These are phyloP conservation scores for Umimayanthus kanabou DNA, from an alignment of 92 coral and sea anemone genomes.

Conservation along the genomic window DNA sequence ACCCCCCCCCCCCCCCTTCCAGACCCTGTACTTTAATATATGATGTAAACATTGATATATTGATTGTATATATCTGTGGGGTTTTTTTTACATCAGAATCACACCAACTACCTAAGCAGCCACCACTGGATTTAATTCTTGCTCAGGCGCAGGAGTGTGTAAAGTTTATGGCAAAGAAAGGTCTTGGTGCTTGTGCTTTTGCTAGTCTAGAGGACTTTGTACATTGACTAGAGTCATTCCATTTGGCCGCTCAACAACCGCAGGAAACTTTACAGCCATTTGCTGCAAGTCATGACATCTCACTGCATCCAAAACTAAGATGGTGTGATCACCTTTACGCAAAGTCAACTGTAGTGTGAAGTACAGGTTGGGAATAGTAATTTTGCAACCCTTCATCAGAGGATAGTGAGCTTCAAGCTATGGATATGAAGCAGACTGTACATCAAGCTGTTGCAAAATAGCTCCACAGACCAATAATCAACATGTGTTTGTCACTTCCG, in stretches of 20 bases:
- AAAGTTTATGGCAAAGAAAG: conserved; percentile 87
- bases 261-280: neutral
- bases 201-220: conserved; percentile 94
- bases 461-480: neutral
- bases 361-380: neutral
- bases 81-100: conserved; percentile 68
- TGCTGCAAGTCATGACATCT: neutral
- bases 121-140: conserved; percentile 91
- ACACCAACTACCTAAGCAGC: conserved; percentile 92
- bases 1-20: no score
- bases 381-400: neutral
- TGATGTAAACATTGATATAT: neutral
- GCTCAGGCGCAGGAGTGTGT: conserved; percentile 95
- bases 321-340: neutral
- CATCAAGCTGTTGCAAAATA: neutral
- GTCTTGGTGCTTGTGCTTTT: conserved; percentile 98
- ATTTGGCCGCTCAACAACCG: neutral
- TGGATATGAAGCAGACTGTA: neutral
- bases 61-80: neutral
- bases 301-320: neutral
- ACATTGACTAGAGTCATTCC: conserved; percentile 24
- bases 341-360: neutral
- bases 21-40: no score
- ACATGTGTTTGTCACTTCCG: no score
- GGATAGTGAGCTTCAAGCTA: neutral